These are phyloP conservation scores for Rhabditophanes sp. DNA, from an alignment of 2,888 invertebrate genomes.

Conservation along the genomic window DNA sequence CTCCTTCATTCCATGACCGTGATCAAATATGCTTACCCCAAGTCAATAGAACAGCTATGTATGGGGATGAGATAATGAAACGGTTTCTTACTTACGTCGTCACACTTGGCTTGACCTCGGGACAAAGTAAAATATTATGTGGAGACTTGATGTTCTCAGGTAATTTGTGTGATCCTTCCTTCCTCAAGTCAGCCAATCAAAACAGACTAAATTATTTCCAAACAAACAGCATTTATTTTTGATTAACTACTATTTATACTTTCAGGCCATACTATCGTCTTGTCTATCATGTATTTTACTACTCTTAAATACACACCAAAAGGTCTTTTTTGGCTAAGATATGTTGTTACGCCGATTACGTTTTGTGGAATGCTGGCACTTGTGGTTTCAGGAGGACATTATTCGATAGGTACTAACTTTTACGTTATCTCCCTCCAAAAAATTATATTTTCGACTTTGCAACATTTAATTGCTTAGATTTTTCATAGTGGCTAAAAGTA, in stretches of 20 bases:
- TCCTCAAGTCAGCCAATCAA: neutral
- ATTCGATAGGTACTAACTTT: constrained; percentile 32
- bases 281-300: constrained; percentile 41
- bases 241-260: neutral
- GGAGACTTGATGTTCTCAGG: constrained; percentile 41
- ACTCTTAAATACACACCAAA: constrained; percentile 39
- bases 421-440: no score
- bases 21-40: constrained; percentile 40
- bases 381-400: constrained; percentile 42
- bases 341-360: constrained; percentile 37
- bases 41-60: constrained; percentile 39
- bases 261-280: constrained; percentile 37
- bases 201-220: neutral
- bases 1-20: constrained; percentile 31
- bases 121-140: constrained; percentile 42
- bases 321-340: constrained; percentile 27
- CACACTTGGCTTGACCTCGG: constrained; percentile 38
- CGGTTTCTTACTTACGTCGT: constrained; percentile 37
- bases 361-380: constrained; percentile 39
- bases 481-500: no score
- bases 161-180: no score
- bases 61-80: constrained; percentile 34
- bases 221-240: neutral
- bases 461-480: no score
- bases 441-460: no score